Base-by-base conservation (phyloP, 2,113 vertebrate species). In the Motacilla alba region DNA sequence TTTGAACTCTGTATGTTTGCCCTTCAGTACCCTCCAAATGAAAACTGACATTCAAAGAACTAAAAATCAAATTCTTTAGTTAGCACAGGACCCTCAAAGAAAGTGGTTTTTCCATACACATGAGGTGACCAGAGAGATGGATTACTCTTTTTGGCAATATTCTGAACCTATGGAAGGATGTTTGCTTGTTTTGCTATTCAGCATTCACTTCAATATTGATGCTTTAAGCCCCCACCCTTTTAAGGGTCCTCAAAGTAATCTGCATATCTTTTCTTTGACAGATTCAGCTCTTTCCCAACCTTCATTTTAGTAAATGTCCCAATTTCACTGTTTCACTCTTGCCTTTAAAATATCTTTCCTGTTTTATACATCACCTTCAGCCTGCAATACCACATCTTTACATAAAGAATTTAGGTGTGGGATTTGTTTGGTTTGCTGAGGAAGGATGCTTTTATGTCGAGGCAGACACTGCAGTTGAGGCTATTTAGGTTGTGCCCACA, bases 401-500 rank as follows among this genome's bases (percentile, higher is more conserved):
- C 79, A 52, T 39, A 20, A 87, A 74, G 90, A 96, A 93, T 92
- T 94, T 46, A 86, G 72, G 79, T 80, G 72, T 81, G 79, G 67
- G 75, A 11, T 81, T 93, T 81, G 79, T 83, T 92, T 87, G 35
- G 89, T 80, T 86, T 91, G 82, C 72, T 95, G 59, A 90, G 74
- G 74, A 96, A 95, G 93, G 94, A 95, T 91, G 62, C 89, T 85
- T 94, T 90, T 90, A 83, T 74, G 87, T 86, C 3, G 24, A 90
- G 63, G 82, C 87, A 95, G 69, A 76, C 26, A 90, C 74, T 80
- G 52, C 63, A 63, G 90, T 69, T 94, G 67, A 80, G 84, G 87
- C 74, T 84, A 64, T 92, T 94, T 87, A 93, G 73, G 55, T 56
- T 93, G 72, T 93, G 87, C 93, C 87, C 64, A 77, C 49, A 59